A percentile compares a stretch with the other conserved stretches of the same genome.
These are phyloP conservation scores for Adineta ricciae DNA, from an alignment of 2,888 invertebrate genomes.

Conservation along the genomic window DNA sequence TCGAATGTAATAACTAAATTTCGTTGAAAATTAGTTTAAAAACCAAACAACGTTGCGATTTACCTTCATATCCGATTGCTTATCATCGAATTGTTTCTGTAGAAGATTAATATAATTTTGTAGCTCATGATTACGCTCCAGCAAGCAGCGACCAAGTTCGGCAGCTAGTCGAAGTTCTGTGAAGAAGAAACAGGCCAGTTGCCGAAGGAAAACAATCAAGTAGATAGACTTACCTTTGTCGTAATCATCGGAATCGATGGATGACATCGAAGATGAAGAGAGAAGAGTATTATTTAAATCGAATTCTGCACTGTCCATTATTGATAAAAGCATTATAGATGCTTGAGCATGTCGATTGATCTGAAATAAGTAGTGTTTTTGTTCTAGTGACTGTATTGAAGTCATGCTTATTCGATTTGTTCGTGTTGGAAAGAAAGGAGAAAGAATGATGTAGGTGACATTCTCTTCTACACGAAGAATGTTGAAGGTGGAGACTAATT, in stretches of 20 bases:
- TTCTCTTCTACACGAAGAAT: background rate
- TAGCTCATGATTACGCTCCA: conserved; percentile 83
- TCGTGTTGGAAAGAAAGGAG: background rate
- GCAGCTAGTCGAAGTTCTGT: conserved; percentile 87
- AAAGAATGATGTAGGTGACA: background rate
- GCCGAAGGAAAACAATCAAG: no score
- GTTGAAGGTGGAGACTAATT: background rate
- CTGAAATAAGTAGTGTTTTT: conserved; percentile 4
- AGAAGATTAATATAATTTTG: conserved; percentile 55
- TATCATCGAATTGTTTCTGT: background rate
- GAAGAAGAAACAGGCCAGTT: no score
- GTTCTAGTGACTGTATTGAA: background rate
- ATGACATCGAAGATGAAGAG: background rate
- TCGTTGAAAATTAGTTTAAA: background rate
- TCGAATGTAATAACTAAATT: background rate
- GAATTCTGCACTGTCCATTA: conserved; percentile 16
- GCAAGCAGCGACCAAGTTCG: conserved; percentile 80
- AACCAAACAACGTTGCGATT: background rate
- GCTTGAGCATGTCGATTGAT: conserved; percentile 10
- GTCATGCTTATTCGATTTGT: background rate
- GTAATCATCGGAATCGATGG: background rate
- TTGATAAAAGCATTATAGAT: conserved; percentile 4
- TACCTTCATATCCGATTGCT: background rate
- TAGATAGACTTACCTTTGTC: no score
- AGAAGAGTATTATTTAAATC: background rate